phyloP scores from a whole-genome alignment of 2,113 vertebrate genomes.

The Ramphastos sulfuratus region DNA sequence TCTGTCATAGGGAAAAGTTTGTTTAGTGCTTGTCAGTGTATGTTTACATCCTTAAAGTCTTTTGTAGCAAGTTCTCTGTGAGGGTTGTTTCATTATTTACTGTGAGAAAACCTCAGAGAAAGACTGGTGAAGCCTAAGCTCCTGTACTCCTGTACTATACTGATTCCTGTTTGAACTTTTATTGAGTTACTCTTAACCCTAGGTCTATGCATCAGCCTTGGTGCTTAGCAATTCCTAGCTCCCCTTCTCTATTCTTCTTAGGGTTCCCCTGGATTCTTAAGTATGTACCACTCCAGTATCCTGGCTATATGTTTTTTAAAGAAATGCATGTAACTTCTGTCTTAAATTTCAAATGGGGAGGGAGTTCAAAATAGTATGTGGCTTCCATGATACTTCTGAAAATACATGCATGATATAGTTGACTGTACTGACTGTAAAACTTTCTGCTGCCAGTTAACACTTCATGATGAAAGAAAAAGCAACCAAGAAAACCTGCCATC shows the following conservation, averaged over 20 bases:
- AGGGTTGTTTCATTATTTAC: neutral
- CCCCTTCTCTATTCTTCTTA: neutral
- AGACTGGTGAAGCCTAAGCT: neutral
- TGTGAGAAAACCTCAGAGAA: neutral
- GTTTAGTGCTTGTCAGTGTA: neutral
- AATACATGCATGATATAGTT: neutral
- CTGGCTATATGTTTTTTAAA: neutral
- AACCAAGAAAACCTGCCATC: neutral
- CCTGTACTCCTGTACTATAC: neutral
- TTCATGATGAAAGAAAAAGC: neutral
- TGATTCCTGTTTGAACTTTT: conserved; percentile 6
- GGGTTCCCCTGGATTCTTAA: neutral
- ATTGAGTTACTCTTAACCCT: neutral
- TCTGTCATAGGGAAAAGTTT: neutral
- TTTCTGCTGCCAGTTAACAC: neutral
- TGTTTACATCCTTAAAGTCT: neutral
- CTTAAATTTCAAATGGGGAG: neutral
- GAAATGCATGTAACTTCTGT: neutral
- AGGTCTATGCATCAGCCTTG: neutral
- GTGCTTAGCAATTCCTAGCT: neutral
- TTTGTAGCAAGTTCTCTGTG: neutral
- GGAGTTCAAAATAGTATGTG: neutral
- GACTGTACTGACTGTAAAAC: neutral
- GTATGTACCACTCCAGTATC: neutral
- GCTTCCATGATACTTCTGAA: neutral